Base-by-base conservation (phyloP, 1,140 invertebrate species). In the Pantala flavescens region DNA sequence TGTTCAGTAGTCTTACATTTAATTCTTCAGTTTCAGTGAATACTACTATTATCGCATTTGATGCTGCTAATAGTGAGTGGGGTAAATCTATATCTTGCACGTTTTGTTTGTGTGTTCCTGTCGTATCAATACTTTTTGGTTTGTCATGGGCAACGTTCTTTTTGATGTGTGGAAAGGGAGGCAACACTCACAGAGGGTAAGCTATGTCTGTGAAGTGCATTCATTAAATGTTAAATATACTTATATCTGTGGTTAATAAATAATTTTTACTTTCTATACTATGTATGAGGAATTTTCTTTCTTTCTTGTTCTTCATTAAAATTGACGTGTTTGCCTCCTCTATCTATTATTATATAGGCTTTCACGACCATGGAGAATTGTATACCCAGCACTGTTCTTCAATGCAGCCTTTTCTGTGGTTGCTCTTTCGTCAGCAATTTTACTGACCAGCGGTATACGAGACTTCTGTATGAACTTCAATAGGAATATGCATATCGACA, bases 141-240 rank as follows among this genome's bases (percentile, higher is more conserved):
- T 42, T 70, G 7, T 42, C 71, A 23, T 74, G 74, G 74, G 42
- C 71, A 43, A 74, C 74, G 16, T 74, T 74, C 36, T 74, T 74
- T 43, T 70, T 70, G 21, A 74, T 74, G 74, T 74, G 74, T 71
- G 74, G 74, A 71, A 74, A 43, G 70, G 74, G 74, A 42, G 74
- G 74, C 9, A 74, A 43, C 70, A 70, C 74, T 0, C 23, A 70
- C 36, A 49, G 42, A 28, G 74, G 74, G 74, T 74, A 71, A 74
- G 43, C 3, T 36, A 36, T 36, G 9, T 9, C 3, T 36, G 3
- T 36, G 2, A 5, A 36, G 2, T 36, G 2, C 28, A 36, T 36
- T n/a, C 28, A 36, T 36, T 36, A 36, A 36, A n/a, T n/a, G n/a
- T n/a, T n/a, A n/a, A 36, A 36, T 36, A 9, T 5, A 36, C 3